Base-by-base conservation (phyloP, 1,140 invertebrate genomes). In the Drosophila ananassae region DNA sequence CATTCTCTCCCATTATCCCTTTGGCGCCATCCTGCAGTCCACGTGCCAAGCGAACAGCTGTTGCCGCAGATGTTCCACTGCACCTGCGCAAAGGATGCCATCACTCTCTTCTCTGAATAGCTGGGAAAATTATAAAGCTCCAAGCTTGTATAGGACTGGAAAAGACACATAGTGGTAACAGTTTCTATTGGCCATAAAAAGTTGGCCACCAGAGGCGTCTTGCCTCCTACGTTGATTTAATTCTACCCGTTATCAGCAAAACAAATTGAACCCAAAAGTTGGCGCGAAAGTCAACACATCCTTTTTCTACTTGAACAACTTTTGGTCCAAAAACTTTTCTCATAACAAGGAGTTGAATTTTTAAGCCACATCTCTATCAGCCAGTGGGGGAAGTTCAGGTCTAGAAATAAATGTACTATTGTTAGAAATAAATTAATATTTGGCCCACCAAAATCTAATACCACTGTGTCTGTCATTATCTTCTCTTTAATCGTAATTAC, bases 11-110 rank as follows among this genome's bases (percentile, higher is more conserved):
- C 17, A 21, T 22, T 47, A 22, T 22, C 73, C 57, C 37, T 54
- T 82, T 82, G 79, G 79, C 79, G 79, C 79, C 79, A 82, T 72
- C 34, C 54, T 22, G 48, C 44, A 60, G 51, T 64, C 56, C 79
- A 82, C 79, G 79, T 82, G 79, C 28, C 58, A 1, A 2, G 32
- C 46, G 41, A 82, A 75, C 79, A 82, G 79, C 79, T 83, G 79
- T 75, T 79, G 60, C 50, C 48, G 51, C 50, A 44, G 21, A 21
- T 44, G 47, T 64, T 58, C 44, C 24, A 28, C 54, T 59, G 63
- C 25, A 12, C 24, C 22, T 50, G 28, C 54, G 12, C 25, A 77
- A 58, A 41, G 1, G 6, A 21, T 25, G 32, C n/a, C 25, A 1
- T 5, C 1, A 32, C 2, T 10, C 10, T 21, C 21, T 12, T 5